Percentiles rank a stretch among this genome's conserved stretches.
Conservation (phyloP, 2,113 vertebrate species). For the Anser cygnoides region DNA sequence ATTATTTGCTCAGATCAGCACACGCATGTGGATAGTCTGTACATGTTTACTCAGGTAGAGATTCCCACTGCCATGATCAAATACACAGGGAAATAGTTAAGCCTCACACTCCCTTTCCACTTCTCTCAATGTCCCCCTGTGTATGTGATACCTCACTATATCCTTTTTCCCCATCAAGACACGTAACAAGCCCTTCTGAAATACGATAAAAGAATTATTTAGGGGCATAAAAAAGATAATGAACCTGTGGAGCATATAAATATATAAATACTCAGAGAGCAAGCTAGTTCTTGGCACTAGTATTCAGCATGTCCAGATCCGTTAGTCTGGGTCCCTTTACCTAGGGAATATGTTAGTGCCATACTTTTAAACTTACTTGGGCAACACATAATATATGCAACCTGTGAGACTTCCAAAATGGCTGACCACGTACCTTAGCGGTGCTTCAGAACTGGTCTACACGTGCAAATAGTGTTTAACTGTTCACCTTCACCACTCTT, state of each 20-base stretch:
- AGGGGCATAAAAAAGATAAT: background rate
- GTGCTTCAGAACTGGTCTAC: background rate
- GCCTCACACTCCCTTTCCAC: fast-evolving
- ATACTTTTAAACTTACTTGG: background rate
- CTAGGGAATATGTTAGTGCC: background rate
- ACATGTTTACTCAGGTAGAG: background rate
- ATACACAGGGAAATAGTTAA: background rate
- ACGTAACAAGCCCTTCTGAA: background rate
- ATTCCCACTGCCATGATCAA: background rate
- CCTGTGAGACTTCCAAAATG: background rate
- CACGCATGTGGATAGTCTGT: background rate
- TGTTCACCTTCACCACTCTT: background rate
- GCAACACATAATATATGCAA: background rate
- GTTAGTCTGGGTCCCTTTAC: background rate
- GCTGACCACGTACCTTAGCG: background rate
- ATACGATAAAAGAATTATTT: background rate
- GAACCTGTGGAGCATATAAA: too few species aligned
- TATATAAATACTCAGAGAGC: background rate
- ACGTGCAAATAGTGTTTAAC: background rate
- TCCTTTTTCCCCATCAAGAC: background rate
- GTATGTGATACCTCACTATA: background rate
- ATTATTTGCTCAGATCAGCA: background rate
- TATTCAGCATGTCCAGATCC: background rate
- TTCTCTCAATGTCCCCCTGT: background rate
- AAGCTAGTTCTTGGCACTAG: background rate